Evolutionary conservation across 1,140 invertebrate genomes (phyloP), one percentile per base, ranked within the genome.

Genomic region (Meloidogyne exigua): DNA sequence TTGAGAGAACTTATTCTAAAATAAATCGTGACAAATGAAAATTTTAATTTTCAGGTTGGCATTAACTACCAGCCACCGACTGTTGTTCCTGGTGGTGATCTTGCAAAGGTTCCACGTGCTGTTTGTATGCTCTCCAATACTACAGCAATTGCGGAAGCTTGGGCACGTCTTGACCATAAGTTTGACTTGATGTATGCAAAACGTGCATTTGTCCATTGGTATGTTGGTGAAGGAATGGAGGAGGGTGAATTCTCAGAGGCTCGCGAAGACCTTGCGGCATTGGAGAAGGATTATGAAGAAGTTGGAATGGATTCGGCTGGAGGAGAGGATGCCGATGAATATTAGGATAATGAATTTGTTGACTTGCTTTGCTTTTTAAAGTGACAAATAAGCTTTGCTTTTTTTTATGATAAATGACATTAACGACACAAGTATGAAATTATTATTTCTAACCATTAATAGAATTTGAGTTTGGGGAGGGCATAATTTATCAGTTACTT

Each of bases 241-340:
- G 92, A 93, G 87, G 92, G 92, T 64, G 92, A 93, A 88, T 93
- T 94, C 89, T 92, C 91, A 1, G 93, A 94, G 88, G 93, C 93
- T 68, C 91, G 92, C 83, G 93, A 94, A 88, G 93, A 93, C 90
- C 89, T 93, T 83, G 92, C 92, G 9, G 80, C 80, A 15, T 49
- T 81, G 28, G 80, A 81, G 65, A 79, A 77, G 36, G 80, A 81
- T 62, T 81, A 81, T 44, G 80, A 81, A 74, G 79, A 80, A 66
- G 79, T 80, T 39, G 79, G 74, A 0, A 42, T 67, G 28, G 72
- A 78, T 57, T 57, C 49, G 49, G 49, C 49, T 57, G 49, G 49
- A 7, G 49, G 49, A 57, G 49, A 57, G 21, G 49, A 57, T n/a
- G 49, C 49, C 49, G 49, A 57, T 57, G 49, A 57, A 57, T 57